A percentile compares a stretch with the other conserved stretches of the same genome.
Evolutionary conservation across 2,888 invertebrate species (phyloP).

Genomic region (Allolobophora icterica): DNA sequence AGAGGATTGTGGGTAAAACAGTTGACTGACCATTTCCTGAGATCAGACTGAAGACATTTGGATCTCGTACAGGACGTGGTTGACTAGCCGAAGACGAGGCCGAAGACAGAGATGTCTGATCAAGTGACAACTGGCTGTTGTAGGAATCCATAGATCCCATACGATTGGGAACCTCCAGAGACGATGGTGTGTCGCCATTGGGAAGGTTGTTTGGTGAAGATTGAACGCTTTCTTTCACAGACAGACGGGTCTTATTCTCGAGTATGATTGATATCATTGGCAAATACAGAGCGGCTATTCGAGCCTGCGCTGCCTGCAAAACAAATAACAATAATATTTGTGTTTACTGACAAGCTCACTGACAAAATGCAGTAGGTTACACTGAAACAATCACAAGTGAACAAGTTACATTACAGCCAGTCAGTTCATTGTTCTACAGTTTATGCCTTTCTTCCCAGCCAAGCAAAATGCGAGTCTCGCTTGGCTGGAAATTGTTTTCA

Average conservation of each 20-base stretch:
- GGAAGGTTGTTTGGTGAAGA: slow-evolving; percentile 18
- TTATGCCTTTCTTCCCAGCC: neutral
- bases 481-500: neutral
- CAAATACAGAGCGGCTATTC: slow-evolving; percentile 87
- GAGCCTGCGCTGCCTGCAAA: slow-evolving; percentile 27
- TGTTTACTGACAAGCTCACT: no score
- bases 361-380: no score
- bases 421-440: neutral
- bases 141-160: slow-evolving; percentile 29
- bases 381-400: no score
- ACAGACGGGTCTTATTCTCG: slow-evolving; percentile 69
- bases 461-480: neutral
- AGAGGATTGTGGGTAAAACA: neutral
- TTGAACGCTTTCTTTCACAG: slow-evolving; percentile 13
- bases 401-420: no score
- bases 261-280: slow-evolving; percentile 84
- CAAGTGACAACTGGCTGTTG: slow-evolving; percentile 40
- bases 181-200: slow-evolving; percentile 33
- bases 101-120: slow-evolving; percentile 48
- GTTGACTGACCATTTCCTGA: slow-evolving; percentile 45
- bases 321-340: no score
- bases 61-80: slow-evolving; percentile 42
- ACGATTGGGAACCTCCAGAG: neutral
- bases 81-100: slow-evolving; percentile 50
- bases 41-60: slow-evolving; percentile 58